A percentile compares a stretch with the other conserved stretches of the same genome.
phyloP scores from a whole-genome alignment of 1,140 invertebrate species.

The Caenorhabditis remanei region DNA sequence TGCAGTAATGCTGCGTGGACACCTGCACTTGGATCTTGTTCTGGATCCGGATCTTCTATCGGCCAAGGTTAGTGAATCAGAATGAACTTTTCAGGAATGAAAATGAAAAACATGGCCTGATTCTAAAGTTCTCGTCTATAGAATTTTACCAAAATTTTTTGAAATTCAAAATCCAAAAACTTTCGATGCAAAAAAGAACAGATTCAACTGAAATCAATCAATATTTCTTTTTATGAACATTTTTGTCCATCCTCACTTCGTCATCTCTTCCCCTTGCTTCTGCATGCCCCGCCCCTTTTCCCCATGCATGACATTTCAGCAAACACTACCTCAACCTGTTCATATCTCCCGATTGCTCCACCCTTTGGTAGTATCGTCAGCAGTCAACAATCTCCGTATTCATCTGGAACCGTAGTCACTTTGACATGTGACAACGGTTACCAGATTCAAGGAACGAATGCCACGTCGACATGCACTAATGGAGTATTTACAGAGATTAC shows the following conservation, averaged over 20 bases:
- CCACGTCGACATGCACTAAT: constrained; percentile 23
- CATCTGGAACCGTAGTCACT: background rate
- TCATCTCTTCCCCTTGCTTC: background rate
- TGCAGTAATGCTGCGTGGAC: constrained; percentile 9
- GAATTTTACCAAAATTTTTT: too few relatives aligned
- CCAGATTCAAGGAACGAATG: constrained; percentile 1
- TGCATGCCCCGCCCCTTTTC: too few relatives aligned
- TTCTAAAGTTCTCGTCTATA: too few relatives aligned
- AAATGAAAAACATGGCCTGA: too few relatives aligned
- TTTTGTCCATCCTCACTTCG: background rate
- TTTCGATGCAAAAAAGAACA: too few relatives aligned
- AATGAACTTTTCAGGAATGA: background rate
- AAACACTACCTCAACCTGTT: background rate
- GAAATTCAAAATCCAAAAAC: too few relatives aligned
- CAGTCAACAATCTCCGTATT: background rate
- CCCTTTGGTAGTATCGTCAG: constrained; percentile 24
- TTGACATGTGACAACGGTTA: constrained; percentile 23
- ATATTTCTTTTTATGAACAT: background rate
- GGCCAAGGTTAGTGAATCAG: constrained; percentile 22
- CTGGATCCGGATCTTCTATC: background rate
- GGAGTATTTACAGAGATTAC: constrained; percentile 16
- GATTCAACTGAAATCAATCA: too few relatives aligned
- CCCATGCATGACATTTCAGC: too few relatives aligned
- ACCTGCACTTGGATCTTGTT: constrained; percentile 19
- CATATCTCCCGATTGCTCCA: constrained; percentile 20